Evolutionary conservation across 53 echinoderm and acorn worm genomes (phyloP).

Genomic region (Antedon mediterranea): DNA sequence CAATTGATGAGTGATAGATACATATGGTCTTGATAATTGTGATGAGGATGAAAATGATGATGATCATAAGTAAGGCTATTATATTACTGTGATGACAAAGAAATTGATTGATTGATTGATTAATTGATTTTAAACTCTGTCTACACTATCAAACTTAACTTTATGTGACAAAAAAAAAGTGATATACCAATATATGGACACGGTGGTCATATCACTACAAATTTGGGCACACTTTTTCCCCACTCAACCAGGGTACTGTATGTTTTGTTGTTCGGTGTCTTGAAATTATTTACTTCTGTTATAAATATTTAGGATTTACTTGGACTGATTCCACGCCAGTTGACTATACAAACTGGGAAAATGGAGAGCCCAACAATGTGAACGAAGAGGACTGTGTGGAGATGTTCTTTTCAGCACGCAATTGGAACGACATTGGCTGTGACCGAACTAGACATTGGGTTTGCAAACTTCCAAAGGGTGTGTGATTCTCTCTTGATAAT

Average conservation of each 20-base stretch:
- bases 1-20: no score
- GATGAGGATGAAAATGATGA: not conserved
- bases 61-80: not conserved
- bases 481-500: no score
- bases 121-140: no score
- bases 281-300: no score
- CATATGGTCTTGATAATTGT: not conserved
- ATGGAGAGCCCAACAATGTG: conserved; percentile 58
- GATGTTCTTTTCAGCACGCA: conserved; percentile 36
- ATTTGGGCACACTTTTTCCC: no score
- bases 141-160: no score
- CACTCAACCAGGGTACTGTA: no score
- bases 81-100: not conserved
- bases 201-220: no score
- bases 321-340: conserved; percentile 66
- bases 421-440: conserved; percentile 64
- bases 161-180: no score
- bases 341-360: conserved; percentile 46
- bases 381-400: conserved; percentile 63
- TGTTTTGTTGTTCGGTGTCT: no score
- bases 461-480: conserved; percentile 56
- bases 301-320: conserved; percentile 79
- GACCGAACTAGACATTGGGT: conserved; percentile 34
- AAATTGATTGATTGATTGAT: not conserved
- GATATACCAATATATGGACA: no score